Base-by-base conservation (phyloP, 92 coral and sea anemone genomes). In the Ricordea florida region DNA sequence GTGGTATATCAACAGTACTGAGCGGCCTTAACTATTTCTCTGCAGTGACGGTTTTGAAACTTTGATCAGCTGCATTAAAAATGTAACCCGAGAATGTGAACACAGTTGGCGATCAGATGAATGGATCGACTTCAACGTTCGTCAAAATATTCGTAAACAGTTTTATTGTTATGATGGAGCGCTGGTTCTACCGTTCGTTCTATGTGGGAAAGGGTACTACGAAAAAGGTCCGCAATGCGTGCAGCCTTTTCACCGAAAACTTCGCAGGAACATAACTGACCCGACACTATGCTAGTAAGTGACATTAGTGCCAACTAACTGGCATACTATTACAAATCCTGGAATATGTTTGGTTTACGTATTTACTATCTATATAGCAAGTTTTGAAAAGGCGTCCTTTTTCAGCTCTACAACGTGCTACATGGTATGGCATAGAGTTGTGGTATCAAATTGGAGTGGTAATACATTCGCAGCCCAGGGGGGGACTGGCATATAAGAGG, bases 141-240 rank as follows among this genome's bases (percentile, higher is more conserved):
- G 77, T 13, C n/a, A 17, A 13, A 70, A 70, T 20, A 52, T 53
- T 23, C 43, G 62, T 10, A 70, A 55, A 22, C 52, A 28, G 66
- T 70, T 70, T 55, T 70, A 70, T 16, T 70, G 77, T n/a, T 40
- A 37, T 26, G 43, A 70, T 70, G 77, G 77, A 2, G 77, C 77
- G 21, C 41, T 70, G 37, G 15, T 70, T 10, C 31, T 70, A 0
- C 66, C 77, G 0, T 16, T 70, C 0, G 66, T 22, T 10, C n/a
- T 70, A 2, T 55, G 77, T 43, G 55, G 77, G 1, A 18, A 29
- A 13, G 22, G 17, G 18, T 66, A 66, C 34, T 47, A 32, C 41
- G 37, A 36, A 16, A 8, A 9, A 55, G 66, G 77, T 1, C 63
- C 51, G 53, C 52, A 70, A 55, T 70, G 77, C 66, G 41, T 70